A percentile compares a stretch with the other conserved stretches of the same genome.
These are phyloP conservation scores for Dryobotodes eremita DNA, from an alignment of 2,888 invertebrate genomes.

Conservation along the genomic window DNA sequence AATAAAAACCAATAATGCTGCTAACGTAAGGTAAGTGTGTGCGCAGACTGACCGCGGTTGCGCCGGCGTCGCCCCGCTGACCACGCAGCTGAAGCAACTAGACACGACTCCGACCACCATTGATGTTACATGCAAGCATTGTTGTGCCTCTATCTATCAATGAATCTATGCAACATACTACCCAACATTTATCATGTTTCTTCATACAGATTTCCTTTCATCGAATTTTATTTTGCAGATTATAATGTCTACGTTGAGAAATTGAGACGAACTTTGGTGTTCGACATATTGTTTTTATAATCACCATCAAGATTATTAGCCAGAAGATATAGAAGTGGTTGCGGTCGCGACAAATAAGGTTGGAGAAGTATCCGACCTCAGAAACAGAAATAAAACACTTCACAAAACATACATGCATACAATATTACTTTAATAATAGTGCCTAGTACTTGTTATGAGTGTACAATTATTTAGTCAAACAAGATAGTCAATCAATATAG, in stretches of 20 bases:
- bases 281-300: background rate
- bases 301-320: background rate
- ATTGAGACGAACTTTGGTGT: slow-evolving; percentile 1
- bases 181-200: slow-evolving; percentile 62
- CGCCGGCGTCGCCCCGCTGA: slow-evolving; percentile 82
- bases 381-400: slow-evolving; percentile 8
- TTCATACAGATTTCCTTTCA: slow-evolving; percentile 71
- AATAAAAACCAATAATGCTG: slow-evolving; percentile 66
- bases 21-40: slow-evolving; percentile 73
- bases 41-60: slow-evolving; percentile 79
- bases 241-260: background rate
- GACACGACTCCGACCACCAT: slow-evolving; percentile 75
- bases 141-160: slow-evolving; percentile 83
- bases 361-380: no score
- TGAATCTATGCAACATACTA: slow-evolving; percentile 82
- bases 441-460: background rate
- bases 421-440: background rate
- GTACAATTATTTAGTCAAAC: background rate
- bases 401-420: background rate
- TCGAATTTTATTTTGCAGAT: slow-evolving; percentile 12
- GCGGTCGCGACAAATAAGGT: background rate
- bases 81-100: slow-evolving; percentile 81
- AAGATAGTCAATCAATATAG: slow-evolving; percentile 15
- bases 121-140: slow-evolving; percentile 86
- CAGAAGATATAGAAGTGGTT: background rate